Conservation (phyloP, 2,797 vertebrate genomes). For the Lepus townsendii region DNA sequence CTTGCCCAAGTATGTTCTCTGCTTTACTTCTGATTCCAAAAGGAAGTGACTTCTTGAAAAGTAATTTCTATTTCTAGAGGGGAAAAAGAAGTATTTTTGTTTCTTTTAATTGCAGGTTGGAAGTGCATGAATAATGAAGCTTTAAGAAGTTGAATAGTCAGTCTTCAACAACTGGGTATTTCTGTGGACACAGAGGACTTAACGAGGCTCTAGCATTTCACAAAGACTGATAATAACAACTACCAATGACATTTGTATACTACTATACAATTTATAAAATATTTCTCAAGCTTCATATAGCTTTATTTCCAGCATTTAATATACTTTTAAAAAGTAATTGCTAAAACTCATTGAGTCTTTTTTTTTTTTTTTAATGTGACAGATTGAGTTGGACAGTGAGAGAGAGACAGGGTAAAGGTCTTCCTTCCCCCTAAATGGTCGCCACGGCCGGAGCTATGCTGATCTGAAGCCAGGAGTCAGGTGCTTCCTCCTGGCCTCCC, state of each 20-base stretch:
- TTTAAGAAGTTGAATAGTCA: background rate
- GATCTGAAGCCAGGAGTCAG: no score
- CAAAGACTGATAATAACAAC: conserved; percentile 16
- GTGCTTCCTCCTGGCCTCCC: no score
- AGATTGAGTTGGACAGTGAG: no score
- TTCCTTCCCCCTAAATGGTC: no score
- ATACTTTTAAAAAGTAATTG: conserved; percentile 41
- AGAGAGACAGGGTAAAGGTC: no score
- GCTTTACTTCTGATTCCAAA: background rate
- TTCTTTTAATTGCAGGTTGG: background rate
- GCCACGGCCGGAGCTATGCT: no score
- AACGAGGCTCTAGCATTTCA: conserved; percentile 17
- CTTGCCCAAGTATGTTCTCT: background rate
- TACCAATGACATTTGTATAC: conserved; percentile 12
- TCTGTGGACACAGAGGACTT: conserved; percentile 34
- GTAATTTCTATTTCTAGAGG: conserved; percentile 1
- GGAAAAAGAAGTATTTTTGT: background rate
- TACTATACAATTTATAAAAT: conserved; percentile 16
- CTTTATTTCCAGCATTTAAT: conserved; percentile 41
- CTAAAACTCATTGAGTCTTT: background rate
- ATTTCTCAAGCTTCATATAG: conserved; percentile 28
- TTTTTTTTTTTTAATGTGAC: no score
- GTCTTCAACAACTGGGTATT: conserved; percentile 15
- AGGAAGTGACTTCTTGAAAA: background rate
- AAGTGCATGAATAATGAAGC: background rate